A percentile compares a stretch with the other conserved stretches of the same genome.
These are phyloP conservation scores for Petrocephalus zakoni DNA, from an alignment of 2,113 vertebrate species.

Conservation along the genomic window DNA sequence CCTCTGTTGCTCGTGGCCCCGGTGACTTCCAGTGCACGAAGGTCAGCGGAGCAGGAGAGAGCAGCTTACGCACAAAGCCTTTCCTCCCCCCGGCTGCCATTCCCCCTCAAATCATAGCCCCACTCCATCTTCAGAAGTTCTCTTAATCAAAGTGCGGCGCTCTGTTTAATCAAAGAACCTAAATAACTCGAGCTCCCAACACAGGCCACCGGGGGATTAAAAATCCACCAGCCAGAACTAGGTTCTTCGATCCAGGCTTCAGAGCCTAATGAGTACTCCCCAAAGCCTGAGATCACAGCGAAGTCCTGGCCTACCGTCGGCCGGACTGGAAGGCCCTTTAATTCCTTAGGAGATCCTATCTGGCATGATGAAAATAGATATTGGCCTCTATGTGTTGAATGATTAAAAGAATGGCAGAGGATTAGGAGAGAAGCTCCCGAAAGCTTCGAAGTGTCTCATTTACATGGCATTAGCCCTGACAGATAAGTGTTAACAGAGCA, in stretches of 20 bases:
- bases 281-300: conserved; percentile 90
- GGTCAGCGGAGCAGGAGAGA: conserved; percentile 61
- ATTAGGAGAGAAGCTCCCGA: conserved; percentile 76
- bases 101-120: conserved; percentile 71
- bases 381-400: conserved; percentile 84
- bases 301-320: conserved; percentile 66
- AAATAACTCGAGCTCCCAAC: conserved; percentile 93
- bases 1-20: conserved; percentile 2
- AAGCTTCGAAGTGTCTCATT: conserved; percentile 66
- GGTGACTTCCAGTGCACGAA: conserved; percentile 46
- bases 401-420: conserved; percentile 93
- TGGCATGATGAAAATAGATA: conserved; percentile 96
- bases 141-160: conserved; percentile 90
- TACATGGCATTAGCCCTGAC: conserved; percentile 73
- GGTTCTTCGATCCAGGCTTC: conserved; percentile 84
- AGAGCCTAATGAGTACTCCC: conserved; percentile 93
- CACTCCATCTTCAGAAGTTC: conserved; percentile 81
- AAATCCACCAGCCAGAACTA: conserved; percentile 94
- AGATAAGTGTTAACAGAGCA: conserved; percentile 60
- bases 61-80: conserved; percentile 61
- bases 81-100: conserved; percentile 60
- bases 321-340: conserved; percentile 82
- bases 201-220: conserved; percentile 93
- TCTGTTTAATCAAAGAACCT: conserved; percentile 96
- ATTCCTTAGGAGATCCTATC: conserved; percentile 98